Conservation (phyloP, 2,113 vertebrate species). For the Stegastes partitus region DNA sequence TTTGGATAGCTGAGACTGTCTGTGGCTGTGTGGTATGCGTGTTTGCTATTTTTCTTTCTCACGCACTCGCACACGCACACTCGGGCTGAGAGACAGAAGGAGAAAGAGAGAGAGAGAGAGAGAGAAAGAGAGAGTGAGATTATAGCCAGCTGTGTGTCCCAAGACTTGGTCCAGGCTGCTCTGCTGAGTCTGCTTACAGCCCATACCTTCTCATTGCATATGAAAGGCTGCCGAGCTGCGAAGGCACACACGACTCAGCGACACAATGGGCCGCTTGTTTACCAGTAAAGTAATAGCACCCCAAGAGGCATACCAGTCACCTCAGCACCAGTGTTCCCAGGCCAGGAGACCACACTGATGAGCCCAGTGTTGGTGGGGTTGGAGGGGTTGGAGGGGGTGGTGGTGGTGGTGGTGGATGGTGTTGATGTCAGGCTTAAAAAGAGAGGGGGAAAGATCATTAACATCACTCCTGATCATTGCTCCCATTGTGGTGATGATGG, state of each 20-base stretch:
- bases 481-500: conserved; percentile 48
- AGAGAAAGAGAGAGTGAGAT: conserved; percentile 36
- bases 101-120: conserved; percentile 30
- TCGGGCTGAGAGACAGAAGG: neutral
- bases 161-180: conserved; percentile 72
- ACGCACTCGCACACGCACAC: conserved; percentile 40
- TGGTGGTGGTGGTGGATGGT: neutral
- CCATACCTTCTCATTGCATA: conserved; percentile 81
- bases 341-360: conserved; percentile 75
- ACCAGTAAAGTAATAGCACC: conserved; percentile 86
- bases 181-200: conserved; percentile 87
- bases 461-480: conserved; percentile 58
- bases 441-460: conserved; percentile 53
- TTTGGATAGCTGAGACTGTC: conserved; percentile 71
- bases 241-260: conserved; percentile 78
- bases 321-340: conserved; percentile 83
- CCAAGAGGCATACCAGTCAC: conserved; percentile 84
- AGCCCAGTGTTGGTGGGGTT: neutral
- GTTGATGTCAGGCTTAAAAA: conserved; percentile 55
- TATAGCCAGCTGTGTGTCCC: conserved; percentile 60
- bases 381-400: neutral
- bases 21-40: conserved; percentile 66
- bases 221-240: conserved; percentile 80
- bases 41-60: conserved; percentile 69
- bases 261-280: conserved; percentile 87